Evolutionary conservation across 2,113 vertebrate species (phyloP).

Genomic region (Eretmodus cyanostictus): DNA sequence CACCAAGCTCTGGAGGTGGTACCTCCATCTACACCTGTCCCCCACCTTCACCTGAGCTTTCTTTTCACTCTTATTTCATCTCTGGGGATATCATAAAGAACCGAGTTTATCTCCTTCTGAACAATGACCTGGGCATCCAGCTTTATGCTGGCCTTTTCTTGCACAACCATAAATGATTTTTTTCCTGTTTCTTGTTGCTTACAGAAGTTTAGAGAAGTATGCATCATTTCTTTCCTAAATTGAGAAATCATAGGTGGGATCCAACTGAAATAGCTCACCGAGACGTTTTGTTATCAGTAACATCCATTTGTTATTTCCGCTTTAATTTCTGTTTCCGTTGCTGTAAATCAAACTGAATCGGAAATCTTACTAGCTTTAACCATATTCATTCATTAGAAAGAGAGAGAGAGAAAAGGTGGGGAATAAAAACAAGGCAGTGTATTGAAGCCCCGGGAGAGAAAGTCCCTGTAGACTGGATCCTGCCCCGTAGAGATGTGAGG

Average conservation of each 20-base stretch:
- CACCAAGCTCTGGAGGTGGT: background rate
- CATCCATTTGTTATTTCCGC: background rate
- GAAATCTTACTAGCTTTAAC: background rate
- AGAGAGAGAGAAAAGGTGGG: background rate
- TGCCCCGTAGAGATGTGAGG: background rate
- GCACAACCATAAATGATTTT: background rate
- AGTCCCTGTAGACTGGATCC: background rate
- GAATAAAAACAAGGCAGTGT: background rate
- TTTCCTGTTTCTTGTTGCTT: background rate
- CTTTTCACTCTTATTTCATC: background rate
- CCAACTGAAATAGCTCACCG: background rate
- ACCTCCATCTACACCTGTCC: background rate
- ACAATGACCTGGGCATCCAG: background rate
- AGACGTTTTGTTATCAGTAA: background rate
- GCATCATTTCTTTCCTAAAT: background rate
- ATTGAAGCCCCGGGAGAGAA: background rate
- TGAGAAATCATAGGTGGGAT: background rate
- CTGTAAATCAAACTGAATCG: background rate
- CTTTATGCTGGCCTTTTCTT: background rate
- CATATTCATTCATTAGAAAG: background rate
- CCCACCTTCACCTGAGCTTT: background rate
- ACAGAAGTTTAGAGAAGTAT: background rate
- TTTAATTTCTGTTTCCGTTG: background rate
- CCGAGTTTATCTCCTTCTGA: background rate
- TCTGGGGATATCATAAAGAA: background rate